Conservation (phyloP, 2,113 vertebrate species). For the Eclectus roratus region DNA sequence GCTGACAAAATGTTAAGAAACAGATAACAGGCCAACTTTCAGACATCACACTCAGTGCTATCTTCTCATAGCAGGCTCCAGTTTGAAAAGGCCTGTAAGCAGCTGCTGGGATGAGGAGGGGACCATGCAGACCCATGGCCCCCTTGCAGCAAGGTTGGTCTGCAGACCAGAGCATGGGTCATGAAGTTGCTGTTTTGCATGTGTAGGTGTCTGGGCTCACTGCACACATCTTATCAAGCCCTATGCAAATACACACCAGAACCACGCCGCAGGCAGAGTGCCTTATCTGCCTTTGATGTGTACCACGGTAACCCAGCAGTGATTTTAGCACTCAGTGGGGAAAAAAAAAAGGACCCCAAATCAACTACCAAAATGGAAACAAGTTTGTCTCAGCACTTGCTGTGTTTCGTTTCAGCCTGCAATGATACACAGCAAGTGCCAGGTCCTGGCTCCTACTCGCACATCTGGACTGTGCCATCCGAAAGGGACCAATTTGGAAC, state of each 20-base stretch:
- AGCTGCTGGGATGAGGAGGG: accelerated
- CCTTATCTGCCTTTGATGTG: neutral
- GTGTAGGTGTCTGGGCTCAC: neutral
- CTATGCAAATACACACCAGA: neutral
- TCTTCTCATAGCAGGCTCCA: neutral
- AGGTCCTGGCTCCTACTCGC: neutral
- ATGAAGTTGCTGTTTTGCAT: neutral
- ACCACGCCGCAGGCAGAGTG: accelerated
- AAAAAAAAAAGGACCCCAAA: neutral
- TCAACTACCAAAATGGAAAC: neutral
- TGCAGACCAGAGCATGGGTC: neutral
- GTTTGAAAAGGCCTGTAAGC: neutral
- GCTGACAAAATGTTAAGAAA: neutral
- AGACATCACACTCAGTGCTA: neutral
- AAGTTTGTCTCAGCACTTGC: neutral
- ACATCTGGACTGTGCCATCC: neutral
- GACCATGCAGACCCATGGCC: neutral
- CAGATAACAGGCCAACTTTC: neutral
- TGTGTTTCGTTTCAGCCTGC: neutral
- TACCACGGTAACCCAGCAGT: neutral
- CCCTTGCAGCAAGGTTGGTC: neutral
- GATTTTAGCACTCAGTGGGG: neutral
- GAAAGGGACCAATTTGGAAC: neutral
- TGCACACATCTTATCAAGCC: neutral
- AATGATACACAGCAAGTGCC: accelerated